Conservation (phyloP, 1,140 invertebrate species). For the Lepidurus apus region DNA sequence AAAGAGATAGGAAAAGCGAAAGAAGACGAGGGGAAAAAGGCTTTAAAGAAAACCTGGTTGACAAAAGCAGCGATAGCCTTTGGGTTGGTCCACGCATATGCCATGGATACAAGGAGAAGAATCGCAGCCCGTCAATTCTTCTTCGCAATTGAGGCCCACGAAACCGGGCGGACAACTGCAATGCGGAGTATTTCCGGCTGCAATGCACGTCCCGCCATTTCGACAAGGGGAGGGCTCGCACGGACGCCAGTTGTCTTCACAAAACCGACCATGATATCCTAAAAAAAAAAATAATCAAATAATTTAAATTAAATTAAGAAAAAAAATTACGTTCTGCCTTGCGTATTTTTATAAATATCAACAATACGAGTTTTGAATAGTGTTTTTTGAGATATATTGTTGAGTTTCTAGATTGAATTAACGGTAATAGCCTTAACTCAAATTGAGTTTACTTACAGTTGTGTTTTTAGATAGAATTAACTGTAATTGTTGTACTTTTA, state of each 20-base stretch:
- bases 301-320: background rate
- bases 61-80: slow-evolving; percentile 48
- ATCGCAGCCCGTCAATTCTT: slow-evolving; percentile 45
- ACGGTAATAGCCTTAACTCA: too few relatives aligned
- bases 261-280: slow-evolving; percentile 42
- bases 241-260: slow-evolving; percentile 38
- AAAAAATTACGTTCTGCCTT: background rate
- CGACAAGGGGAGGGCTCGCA: slow-evolving; percentile 43
- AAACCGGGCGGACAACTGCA: slow-evolving; percentile 46
- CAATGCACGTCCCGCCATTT: slow-evolving; percentile 46
- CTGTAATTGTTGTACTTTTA: too few relatives aligned
- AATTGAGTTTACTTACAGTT: too few relatives aligned
- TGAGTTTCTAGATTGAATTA: too few relatives aligned
- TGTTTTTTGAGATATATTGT: too few relatives aligned
- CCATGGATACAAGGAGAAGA: slow-evolving; percentile 48
- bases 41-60: slow-evolving; percentile 42
- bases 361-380: too few relatives aligned
- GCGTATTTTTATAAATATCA: background rate
- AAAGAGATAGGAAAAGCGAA: background rate
- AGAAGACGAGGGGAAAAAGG: background rate
- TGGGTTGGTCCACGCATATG: slow-evolving; percentile 47
- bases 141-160: slow-evolving; percentile 44
- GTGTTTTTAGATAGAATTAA: too few relatives aligned
- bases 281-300: slow-evolving; percentile 29
- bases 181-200: slow-evolving; percentile 45